Evolutionary conservation across 1,140 invertebrate species (phyloP).

Genomic region (Drosophila leontia): DNA sequence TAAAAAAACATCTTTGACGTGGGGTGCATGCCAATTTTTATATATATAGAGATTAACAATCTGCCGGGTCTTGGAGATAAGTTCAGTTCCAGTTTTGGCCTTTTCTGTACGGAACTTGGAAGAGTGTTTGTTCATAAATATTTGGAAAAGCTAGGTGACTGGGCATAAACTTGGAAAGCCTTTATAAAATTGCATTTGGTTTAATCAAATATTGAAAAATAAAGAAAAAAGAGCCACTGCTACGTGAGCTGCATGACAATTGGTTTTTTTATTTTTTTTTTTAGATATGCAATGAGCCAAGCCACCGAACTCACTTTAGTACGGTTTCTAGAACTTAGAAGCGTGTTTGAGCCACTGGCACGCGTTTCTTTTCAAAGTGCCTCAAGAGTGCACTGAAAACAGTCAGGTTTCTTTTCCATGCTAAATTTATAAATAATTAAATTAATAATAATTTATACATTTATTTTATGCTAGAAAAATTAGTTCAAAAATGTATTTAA

Average conservation of each 20-base stretch:
- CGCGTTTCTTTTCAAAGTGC: constrained; percentile 50
- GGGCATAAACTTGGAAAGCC: neutral
- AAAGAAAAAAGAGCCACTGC: neutral
- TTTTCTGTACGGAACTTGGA: constrained; percentile 36
- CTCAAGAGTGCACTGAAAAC: constrained; percentile 14
- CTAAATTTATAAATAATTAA: too few species aligned
- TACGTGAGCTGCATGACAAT: constrained; percentile 63
- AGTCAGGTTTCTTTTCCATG: neutral
- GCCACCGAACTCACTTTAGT: constrained; percentile 3
- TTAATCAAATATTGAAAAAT: constrained; percentile 9
- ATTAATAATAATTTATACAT: too few species aligned
- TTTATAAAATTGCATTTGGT: neutral
- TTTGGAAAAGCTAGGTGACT: neutral
- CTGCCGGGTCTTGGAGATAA: constrained; percentile 9
- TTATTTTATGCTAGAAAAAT: too few species aligned
- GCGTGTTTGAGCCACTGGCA: constrained; percentile 59
- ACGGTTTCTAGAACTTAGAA: constrained; percentile 43
- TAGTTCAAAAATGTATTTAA: too few species aligned
- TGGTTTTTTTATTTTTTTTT: constrained; percentile 10
- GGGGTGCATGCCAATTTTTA: constrained; percentile 49
- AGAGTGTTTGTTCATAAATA: constrained; percentile 21
- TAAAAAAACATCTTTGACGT: constrained; percentile 62
- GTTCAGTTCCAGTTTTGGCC: neutral
- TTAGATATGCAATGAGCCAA: constrained; percentile 23
- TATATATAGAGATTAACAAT: constrained; percentile 20